Percentiles rank a stretch among this genome's conserved stretches.
These are phyloP conservation scores for Alauda arvensis DNA, from an alignment of 2,797 vertebrate genomes.

Conservation along the genomic window DNA sequence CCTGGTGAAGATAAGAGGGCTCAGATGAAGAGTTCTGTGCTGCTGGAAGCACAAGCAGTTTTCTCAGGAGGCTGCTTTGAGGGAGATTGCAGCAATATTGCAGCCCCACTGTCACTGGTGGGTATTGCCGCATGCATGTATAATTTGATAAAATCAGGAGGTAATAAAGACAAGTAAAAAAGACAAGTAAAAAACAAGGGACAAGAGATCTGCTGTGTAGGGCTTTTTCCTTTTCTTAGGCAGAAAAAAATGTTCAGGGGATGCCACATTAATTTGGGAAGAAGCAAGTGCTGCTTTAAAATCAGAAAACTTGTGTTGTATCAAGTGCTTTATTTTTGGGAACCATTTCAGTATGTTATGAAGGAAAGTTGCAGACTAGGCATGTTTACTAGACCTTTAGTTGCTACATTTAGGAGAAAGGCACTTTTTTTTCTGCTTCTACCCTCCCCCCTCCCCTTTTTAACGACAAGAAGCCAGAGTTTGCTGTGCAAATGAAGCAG, in stretches of 20 bases:
- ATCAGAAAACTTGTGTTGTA: conserved; percentile 36
- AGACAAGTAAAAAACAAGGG: conserved; percentile 9
- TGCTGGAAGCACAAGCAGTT: conserved; percentile 25
- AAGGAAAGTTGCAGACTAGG: conserved; percentile 67
- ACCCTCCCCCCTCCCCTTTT: not conserved
- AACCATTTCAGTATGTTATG: conserved; percentile 50
- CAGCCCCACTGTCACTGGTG: conserved; percentile 16
- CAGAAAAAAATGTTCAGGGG: conserved; percentile 1
- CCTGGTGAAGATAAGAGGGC: conserved; percentile 25
- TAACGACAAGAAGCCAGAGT: conserved; percentile 71
- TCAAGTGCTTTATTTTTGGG: conserved; percentile 54
- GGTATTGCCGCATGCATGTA: not conserved
- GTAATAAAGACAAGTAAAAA: conserved; percentile 36
- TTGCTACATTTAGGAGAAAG: conserved; percentile 67
- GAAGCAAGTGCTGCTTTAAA: conserved; percentile 35
- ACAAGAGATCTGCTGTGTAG: not conserved
- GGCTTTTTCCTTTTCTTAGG: not conserved
- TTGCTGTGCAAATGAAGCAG: conserved; percentile 81
- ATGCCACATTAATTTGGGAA: not conserved
- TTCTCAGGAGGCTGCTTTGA: conserved; percentile 50
- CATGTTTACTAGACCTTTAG: conserved; percentile 69
- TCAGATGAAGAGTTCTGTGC: conserved; percentile 38
- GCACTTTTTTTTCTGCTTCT: not conserved
- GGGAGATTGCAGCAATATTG: conserved; percentile 33
- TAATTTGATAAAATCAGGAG: conserved; percentile 59